Conservation (phyloP, 2,888 invertebrate genomes). For the Cremastinae sp. region DNA sequence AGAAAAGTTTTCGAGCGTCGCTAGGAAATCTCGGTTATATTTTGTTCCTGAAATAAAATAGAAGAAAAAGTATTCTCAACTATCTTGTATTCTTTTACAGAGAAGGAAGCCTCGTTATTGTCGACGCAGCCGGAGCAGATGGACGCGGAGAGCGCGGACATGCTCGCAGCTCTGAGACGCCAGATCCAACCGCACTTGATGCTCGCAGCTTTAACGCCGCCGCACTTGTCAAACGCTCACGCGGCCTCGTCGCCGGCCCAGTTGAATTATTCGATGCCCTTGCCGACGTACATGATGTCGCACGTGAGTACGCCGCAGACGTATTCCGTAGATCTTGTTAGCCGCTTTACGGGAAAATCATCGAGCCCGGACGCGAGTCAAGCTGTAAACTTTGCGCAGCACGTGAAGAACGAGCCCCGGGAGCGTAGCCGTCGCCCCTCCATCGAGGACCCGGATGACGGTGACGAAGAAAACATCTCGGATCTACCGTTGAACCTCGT, state of each 20-base stretch:
- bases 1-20: too few species aligned
- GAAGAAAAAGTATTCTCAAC: background rate
- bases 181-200: slow-evolving; percentile 87
- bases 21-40: too few species aligned
- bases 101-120: slow-evolving; percentile 71
- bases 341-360: slow-evolving; percentile 61
- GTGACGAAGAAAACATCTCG: slow-evolving; percentile 81
- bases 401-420: slow-evolving; percentile 74
- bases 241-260: slow-evolving; percentile 71
- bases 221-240: slow-evolving; percentile 75
- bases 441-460: slow-evolving; percentile 77
- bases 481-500: slow-evolving; percentile 87
- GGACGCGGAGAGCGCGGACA: slow-evolving; percentile 84
- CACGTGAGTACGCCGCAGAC: slow-evolving; percentile 74
- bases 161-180: slow-evolving; percentile 86
- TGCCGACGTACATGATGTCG: slow-evolving; percentile 75
- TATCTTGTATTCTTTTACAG: slow-evolving; percentile 59
- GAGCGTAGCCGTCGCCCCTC: slow-evolving; percentile 69
- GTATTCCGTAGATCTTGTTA: slow-evolving; percentile 66
- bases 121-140: slow-evolving; percentile 72
- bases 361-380: slow-evolving; percentile 56
- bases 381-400: slow-evolving; percentile 69
- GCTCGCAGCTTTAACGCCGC: slow-evolving; percentile 83
- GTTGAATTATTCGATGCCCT: slow-evolving; percentile 75
- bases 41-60: background rate